Evolutionary conservation across 2,797 vertebrate genomes (phyloP).

Genomic region (Salarias fasciatus): DNA sequence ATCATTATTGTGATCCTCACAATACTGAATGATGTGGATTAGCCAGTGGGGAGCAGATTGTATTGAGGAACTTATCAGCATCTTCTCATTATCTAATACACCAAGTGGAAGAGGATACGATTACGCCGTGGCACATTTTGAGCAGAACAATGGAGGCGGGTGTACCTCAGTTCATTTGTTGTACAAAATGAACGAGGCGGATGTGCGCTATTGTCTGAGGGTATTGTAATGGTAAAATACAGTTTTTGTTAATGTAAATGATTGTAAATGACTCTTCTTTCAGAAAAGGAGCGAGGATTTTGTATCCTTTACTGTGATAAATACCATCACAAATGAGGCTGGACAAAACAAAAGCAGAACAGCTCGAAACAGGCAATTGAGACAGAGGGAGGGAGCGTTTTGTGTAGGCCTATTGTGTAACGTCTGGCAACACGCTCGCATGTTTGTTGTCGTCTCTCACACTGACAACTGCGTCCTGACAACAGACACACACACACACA

Average conservation of each 20-base stretch:
- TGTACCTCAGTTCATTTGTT: slow-evolving; percentile 65
- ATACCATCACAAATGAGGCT: slow-evolving; percentile 76
- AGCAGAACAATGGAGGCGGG: slow-evolving; percentile 66
- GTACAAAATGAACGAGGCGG: slow-evolving; percentile 64
- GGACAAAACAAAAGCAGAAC: slow-evolving; percentile 73
- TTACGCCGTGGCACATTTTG: slow-evolving; percentile 62
- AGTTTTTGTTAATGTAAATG: slow-evolving; percentile 78
- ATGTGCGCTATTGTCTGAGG: slow-evolving; percentile 74
- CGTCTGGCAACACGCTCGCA: slow-evolving; percentile 56
- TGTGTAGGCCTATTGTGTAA: slow-evolving; percentile 67
- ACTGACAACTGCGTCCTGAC: slow-evolving; percentile 50
- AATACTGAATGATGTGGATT: slow-evolving; percentile 75
- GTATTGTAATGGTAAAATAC: slow-evolving; percentile 83
- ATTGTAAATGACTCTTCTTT: slow-evolving; percentile 79
- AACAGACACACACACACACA: slow-evolving; percentile 23
- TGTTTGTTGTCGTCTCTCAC: slow-evolving; percentile 64
- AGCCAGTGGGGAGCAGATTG: slow-evolving; percentile 67
- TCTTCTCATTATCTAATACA: slow-evolving; percentile 80
- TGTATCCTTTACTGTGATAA: slow-evolving; percentile 70
- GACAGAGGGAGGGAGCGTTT: slow-evolving; percentile 45
- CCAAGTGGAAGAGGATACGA: slow-evolving; percentile 58
- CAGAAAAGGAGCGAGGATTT: slow-evolving; percentile 66
- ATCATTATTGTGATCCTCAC: slow-evolving; percentile 75
- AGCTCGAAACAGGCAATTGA: slow-evolving; percentile 64
- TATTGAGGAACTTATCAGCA: slow-evolving; percentile 76